Conservation (phyloP, 1,140 invertebrate species). For the Drosophila santomea region DNA sequence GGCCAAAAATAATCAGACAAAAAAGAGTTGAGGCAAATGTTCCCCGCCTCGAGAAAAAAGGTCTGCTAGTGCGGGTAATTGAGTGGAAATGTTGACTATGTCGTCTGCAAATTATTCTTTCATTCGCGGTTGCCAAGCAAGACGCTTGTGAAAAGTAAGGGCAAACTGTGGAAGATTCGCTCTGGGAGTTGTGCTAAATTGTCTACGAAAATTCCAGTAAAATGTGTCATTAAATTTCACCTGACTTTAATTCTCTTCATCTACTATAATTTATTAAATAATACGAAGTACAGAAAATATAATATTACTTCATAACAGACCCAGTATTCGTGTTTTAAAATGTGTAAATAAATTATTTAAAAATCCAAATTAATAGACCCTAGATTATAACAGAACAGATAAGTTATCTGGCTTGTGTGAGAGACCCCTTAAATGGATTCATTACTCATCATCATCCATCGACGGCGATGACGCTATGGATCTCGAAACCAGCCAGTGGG, state of each 20-base stretch:
- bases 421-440: conserved; percentile 31
- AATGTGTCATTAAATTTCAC: conserved; percentile 15
- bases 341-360: conserved; percentile 34
- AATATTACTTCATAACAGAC: no score
- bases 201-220: background rate
- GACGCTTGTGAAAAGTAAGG: conserved; percentile 26
- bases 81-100: conserved; percentile 34
- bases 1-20: conserved; percentile 70
- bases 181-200: conserved; percentile 14
- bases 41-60: conserved; percentile 8
- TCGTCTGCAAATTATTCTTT: conserved; percentile 33
- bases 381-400: conserved; percentile 12
- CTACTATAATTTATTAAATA: background rate
- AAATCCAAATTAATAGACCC: conserved; percentile 22
- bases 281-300: no score
- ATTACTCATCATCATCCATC: conserved; percentile 43
- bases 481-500: conserved; percentile 35
- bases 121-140: conserved; percentile 27
- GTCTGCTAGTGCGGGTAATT: conserved; percentile 32
- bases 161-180: conserved; percentile 5
- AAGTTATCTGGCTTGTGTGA: conserved; percentile 34
- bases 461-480: conserved; percentile 37
- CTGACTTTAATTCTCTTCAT: background rate
- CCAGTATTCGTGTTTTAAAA: no score
- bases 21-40: conserved; percentile 14